Evolutionary conservation across 2,113 vertebrate genomes (phyloP).

Genomic region (Oenanthe melanoleuca): DNA sequence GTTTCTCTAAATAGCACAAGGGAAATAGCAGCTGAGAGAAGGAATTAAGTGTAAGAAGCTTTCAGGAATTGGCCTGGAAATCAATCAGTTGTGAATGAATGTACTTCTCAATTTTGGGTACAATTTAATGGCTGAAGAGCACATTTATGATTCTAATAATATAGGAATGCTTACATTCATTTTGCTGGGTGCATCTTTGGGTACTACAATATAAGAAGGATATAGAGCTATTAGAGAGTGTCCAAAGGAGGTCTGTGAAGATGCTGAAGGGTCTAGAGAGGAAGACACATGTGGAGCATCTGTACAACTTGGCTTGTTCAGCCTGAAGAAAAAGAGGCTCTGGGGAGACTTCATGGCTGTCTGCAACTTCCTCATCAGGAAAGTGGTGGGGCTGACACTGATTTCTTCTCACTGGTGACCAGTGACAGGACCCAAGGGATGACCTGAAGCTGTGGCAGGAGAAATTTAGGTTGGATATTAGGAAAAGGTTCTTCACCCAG

Average conservation of each 20-base stretch:
- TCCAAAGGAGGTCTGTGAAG: not conserved
- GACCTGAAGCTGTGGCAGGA: not conserved
- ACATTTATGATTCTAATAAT: not conserved
- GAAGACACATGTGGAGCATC: not conserved
- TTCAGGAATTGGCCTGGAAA: not conserved
- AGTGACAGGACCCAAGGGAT: not conserved
- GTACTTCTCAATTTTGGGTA: not conserved
- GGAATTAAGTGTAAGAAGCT: constrained; percentile 1
- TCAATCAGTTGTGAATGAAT: not conserved
- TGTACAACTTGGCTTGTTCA: not conserved
- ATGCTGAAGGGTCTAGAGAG: not conserved
- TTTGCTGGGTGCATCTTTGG: not conserved
- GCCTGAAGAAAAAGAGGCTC: not conserved
- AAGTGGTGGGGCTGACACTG: not conserved
- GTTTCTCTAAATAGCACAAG: not conserved
- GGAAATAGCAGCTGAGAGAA: constrained; percentile 7
- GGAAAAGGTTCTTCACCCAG: not conserved
- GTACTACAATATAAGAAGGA: not conserved
- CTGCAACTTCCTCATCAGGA: not conserved
- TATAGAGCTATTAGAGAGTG: not conserved
- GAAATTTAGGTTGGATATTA: not conserved
- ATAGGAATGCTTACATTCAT: not conserved
- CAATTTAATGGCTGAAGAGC: not conserved
- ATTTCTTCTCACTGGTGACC: not conserved
- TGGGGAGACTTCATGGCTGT: not conserved